Percentiles rank a stretch among this genome's conserved stretches.
phyloP scores from a whole-genome alignment of 2,888 invertebrate species.

The Chrysolina oricalcia region DNA sequence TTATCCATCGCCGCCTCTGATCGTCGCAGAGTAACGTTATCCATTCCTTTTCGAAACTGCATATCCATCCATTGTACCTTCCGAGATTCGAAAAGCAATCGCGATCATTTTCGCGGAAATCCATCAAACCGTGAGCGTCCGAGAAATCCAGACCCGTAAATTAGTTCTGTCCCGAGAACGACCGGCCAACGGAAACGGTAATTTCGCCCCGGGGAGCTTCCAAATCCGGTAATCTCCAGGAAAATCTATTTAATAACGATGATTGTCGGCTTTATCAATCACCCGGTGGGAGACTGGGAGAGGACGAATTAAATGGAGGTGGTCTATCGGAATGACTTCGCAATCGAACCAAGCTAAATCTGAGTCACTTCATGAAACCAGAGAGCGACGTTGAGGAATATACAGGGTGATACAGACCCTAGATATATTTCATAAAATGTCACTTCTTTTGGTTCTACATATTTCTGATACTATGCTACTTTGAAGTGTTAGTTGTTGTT shows the following conservation, averaged over 20 bases:
- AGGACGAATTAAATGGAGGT: conserved; percentile 25
- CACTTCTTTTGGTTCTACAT: too few species aligned
- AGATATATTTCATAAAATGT: too few species aligned
- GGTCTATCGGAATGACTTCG: conserved; percentile 14
- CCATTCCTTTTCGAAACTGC: too few species aligned
- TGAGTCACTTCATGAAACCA: background rate
- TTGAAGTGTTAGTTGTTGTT: too few species aligned
- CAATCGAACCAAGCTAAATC: background rate
- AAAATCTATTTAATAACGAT: conserved; percentile 59
- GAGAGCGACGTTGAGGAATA: too few species aligned
- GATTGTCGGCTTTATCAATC: conserved; percentile 57
- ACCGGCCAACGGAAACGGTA: conserved; percentile 44
- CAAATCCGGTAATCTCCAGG: conserved; percentile 56
- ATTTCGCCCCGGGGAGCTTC: conserved; percentile 55
- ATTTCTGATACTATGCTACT: too few species aligned
- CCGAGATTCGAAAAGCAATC: background rate
- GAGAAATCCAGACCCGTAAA: conserved; percentile 15
- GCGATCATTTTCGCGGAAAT: conserved; percentile 6
- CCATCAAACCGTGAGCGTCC: background rate
- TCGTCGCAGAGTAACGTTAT: too few species aligned
- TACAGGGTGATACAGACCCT: too few species aligned
- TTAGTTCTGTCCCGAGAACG: conserved; percentile 23
- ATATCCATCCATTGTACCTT: too few species aligned
- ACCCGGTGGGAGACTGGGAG: conserved; percentile 45
- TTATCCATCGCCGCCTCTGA: too few species aligned